Conservation (phyloP, 2,797 vertebrate genomes). For the Paramormyrops hopkinsi region DNA sequence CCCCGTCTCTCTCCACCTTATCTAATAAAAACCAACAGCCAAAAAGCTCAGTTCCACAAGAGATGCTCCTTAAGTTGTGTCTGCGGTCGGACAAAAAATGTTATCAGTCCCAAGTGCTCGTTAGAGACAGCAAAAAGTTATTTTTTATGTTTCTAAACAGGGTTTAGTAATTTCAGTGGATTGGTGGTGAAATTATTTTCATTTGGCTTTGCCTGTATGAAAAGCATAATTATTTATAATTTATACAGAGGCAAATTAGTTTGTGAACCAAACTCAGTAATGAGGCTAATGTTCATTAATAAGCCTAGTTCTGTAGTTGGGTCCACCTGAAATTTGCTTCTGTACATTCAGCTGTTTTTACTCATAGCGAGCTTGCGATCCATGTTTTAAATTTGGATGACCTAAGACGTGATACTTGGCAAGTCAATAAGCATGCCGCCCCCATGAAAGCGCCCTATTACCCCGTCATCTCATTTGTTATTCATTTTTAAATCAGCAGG, state of each 20-base stretch:
- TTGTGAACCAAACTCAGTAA: background rate
- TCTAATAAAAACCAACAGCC: background rate
- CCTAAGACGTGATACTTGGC: background rate
- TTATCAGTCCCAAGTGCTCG: background rate
- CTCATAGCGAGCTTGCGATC: background rate
- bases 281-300: background rate
- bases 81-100: background rate
- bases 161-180: background rate
- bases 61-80: background rate
- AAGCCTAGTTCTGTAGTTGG: background rate
- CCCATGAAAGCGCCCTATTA: background rate
- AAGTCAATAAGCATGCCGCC: background rate
- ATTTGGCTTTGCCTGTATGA: background rate
- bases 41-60: background rate
- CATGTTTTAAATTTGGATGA: background rate
- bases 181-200: background rate
- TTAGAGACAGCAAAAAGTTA: background rate
- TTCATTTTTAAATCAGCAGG: background rate
- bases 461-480: background rate
- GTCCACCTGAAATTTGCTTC: background rate
- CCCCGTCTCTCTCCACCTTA: background rate
- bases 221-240: background rate
- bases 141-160: background rate
- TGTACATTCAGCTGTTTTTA: background rate
- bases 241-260: background rate